These are phyloP conservation scores for Meiosimyza platycephala DNA, from an alignment of 2,888 invertebrate genomes.

Conservation along the genomic window DNA sequence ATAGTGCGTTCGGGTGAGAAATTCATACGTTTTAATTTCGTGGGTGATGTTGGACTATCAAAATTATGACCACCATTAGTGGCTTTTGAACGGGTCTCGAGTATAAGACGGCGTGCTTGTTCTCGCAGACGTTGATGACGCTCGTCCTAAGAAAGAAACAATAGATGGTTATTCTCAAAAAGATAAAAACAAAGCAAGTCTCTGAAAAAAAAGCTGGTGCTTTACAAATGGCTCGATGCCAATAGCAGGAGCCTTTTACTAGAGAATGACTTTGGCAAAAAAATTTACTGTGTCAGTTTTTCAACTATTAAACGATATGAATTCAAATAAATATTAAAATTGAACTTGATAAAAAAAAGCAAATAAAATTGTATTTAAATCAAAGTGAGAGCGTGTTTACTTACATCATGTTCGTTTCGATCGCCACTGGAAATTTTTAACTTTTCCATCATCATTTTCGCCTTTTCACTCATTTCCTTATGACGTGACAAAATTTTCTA, in stretches of 20 bases:
- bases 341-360: conserved; percentile 28
- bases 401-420: conserved; percentile 63
- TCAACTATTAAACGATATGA: background rate
- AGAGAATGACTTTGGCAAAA: background rate
- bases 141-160: conserved; percentile 73
- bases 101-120: conserved; percentile 88
- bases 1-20: conserved; percentile 65
- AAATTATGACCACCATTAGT: conserved; percentile 44
- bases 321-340: conserved; percentile 26
- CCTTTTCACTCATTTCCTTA: conserved; percentile 68
- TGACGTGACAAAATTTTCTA: conserved; percentile 67
- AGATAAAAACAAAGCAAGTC: no score
- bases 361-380: conserved; percentile 33
- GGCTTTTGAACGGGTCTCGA: conserved; percentile 77
- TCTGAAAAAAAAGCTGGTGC: no score
- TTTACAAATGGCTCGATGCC: no score
- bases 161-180: no score
- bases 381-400: conserved; percentile 48
- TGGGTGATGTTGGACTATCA: conserved; percentile 65
- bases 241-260: no score
- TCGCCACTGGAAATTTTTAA: conserved; percentile 61
- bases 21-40: conserved; percentile 63
- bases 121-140: conserved; percentile 87
- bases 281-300: background rate
- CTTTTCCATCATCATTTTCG: conserved; percentile 67